phyloP scores from a whole-genome alignment of 1,140 invertebrate genomes.

The Drosophila pectinifera region DNA sequence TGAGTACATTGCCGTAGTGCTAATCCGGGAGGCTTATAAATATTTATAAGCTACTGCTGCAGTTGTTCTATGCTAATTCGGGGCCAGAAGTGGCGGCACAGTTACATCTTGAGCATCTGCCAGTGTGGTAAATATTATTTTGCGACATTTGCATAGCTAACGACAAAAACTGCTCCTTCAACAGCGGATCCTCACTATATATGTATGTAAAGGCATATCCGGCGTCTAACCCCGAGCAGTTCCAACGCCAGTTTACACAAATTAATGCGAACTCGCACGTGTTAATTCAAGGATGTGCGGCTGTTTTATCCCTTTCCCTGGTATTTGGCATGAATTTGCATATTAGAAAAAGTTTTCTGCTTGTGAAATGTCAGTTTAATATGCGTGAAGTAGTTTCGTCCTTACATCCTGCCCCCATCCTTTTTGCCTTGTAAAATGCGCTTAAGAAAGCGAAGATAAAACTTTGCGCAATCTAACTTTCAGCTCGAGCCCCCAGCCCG shows the following conservation, averaged over 20 bases:
- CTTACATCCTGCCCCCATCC: conserved; percentile 2
- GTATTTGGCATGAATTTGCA: conserved; percentile 77
- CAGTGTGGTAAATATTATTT: conserved; percentile 80
- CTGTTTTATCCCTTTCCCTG: conserved; percentile 55
- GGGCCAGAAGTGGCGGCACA: conserved; percentile 60
- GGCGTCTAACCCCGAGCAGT: conserved; percentile 31
- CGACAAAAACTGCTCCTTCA: conserved; percentile 69
- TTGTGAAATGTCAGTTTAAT: conserved; percentile 81
- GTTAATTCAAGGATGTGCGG: conserved; percentile 79
- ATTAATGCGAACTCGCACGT: conserved; percentile 82
- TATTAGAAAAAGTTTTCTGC: conserved; percentile 81
- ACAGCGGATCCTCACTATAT: conserved; percentile 1
- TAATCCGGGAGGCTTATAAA: conserved; percentile 59
- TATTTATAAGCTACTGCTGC: conserved; percentile 75
- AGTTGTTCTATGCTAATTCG: conserved; percentile 80
- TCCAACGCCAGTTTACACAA: conserved; percentile 72
- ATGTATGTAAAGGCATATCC: neutral
- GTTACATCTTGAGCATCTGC: conserved; percentile 78
- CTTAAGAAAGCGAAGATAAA: conserved; percentile 72
- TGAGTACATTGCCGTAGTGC: conserved; percentile 25
- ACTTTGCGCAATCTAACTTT: conserved; percentile 65
- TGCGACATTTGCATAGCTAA: conserved; percentile 79
- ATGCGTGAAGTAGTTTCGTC: conserved; percentile 79
- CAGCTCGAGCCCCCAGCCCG: neutral
- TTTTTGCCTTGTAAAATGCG: conserved; percentile 52